Evolutionary conservation across 2,113 vertebrate genomes (phyloP), one percentile per base, ranked within the genome.

Genomic region (Willisornis vidua): DNA sequence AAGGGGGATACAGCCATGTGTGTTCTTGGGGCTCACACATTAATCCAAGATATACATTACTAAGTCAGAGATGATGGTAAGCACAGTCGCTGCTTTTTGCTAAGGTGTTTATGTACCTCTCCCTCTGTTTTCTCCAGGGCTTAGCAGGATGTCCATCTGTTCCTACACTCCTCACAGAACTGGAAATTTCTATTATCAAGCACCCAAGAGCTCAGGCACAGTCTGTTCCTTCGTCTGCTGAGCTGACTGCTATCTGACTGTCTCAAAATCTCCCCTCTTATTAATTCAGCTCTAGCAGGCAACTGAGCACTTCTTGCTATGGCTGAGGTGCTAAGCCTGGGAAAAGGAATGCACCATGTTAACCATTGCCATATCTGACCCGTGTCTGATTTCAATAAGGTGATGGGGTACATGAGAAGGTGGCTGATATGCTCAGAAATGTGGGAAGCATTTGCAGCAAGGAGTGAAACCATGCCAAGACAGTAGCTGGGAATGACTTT

Each of bases 211-310:
- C 23, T 54, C 28, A 4, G 76, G 55, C 62, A 79, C 45, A 54
- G 41, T 25, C 41, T 87, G 52, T 71, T 87, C 85, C 45, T 87
- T 75, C 70, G 71, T 74, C 33, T 55, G 49, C 65, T 51, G 83
- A 58, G 48, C 72, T 66, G 86, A 70, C 87, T 72, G 87, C 46
- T 84, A 35, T 90, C 83, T 95, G 85, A 66, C 81, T 67, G 63
- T 77, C 68, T 91, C 29, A 0, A 58, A 39, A 46, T 61, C 49
- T 94, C 43, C 28, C 10, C 19, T 71, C 48, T 78, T 71, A 63
- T 58, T 93, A 87, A 78, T 71, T 78, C 94, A 78, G 71, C 78
- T 72, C 74, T 89, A 85, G 61, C 89, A 95, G 77, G 70, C 49
- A 89, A 33, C 51, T 0, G 57, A 90, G 19, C 0, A 9, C 78